Evolutionary conservation across 2,797 vertebrate species (phyloP).

Genomic region (Sebastes trivittatus): DNA sequence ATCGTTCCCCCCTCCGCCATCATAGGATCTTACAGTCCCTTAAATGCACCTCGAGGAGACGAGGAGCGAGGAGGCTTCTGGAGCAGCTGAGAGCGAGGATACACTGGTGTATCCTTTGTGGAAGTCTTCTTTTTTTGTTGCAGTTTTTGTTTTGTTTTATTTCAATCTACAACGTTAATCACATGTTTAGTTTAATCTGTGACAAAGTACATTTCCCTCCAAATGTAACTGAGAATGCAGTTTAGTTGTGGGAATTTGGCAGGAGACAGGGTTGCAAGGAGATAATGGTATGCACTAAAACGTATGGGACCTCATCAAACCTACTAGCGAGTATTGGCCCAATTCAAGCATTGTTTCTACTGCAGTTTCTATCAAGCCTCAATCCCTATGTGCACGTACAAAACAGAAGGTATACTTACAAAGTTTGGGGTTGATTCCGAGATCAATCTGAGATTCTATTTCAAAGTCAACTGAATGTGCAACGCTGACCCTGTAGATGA

Average conservation of each 20-base stretch:
- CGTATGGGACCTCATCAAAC: neutral
- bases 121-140: too few relatives aligned
- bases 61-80: too few relatives aligned
- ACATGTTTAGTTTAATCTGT: neutral
- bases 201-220: neutral
- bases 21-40: too few relatives aligned
- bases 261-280: neutral
- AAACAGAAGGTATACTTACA: conserved; percentile 76
- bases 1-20: too few relatives aligned
- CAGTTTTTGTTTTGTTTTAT: too few relatives aligned
- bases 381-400: neutral
- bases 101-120: too few relatives aligned
- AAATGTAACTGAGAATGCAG: neutral
- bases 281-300: neutral
- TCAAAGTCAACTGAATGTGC: conserved; percentile 87
- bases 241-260: neutral
- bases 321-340: neutral
- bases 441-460: conserved; percentile 86
- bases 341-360: neutral
- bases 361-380: neutral
- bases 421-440: conserved; percentile 84
- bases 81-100: too few relatives aligned
- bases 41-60: too few relatives aligned
- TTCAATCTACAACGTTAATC: too few relatives aligned
- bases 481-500: conserved; percentile 75